phyloP scores from a whole-genome alignment of 2,113 vertebrate genomes.

The Platichthys flesus region DNA sequence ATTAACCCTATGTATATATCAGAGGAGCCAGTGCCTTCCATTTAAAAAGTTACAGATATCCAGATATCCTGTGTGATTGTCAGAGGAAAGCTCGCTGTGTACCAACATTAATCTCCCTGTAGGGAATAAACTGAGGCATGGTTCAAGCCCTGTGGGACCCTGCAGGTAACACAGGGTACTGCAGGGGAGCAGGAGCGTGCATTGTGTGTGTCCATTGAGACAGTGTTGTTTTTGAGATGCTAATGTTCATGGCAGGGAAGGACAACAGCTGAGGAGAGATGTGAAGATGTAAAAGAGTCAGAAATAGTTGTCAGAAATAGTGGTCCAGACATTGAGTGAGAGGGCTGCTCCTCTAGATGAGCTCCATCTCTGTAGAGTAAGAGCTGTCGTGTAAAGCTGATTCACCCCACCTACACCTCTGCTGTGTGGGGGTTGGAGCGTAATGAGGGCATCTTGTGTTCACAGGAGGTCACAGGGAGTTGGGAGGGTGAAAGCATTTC shows the following conservation, averaged over 20 bases:
- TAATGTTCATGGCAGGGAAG: not conserved
- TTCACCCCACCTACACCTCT: slow-evolving; percentile 59
- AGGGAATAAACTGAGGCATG: slow-evolving; percentile 5
- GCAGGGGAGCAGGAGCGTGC: not conserved
- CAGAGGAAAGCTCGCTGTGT: not conserved
- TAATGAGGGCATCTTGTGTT: slow-evolving; percentile 54
- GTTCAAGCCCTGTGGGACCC: slow-evolving; percentile 24
- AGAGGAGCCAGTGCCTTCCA: no score
- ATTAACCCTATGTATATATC: no score
- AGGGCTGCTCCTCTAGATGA: slow-evolving; percentile 8
- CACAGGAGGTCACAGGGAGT: slow-evolving; percentile 13
- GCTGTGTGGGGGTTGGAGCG: slow-evolving; percentile 44
- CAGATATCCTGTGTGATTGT: not conserved
- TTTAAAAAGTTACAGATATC: no score
- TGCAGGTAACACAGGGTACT: slow-evolving; percentile 10
- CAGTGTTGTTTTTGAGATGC: slow-evolving; percentile 21
- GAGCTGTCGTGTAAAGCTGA: slow-evolving; percentile 67
- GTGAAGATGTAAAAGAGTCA: slow-evolving; percentile 34
- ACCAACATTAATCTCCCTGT: not conserved
- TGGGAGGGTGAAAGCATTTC: slow-evolving; percentile 8
- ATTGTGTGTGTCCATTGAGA: not conserved
- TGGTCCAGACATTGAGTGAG: slow-evolving; percentile 54
- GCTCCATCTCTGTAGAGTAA: slow-evolving; percentile 35
- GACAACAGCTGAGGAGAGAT: slow-evolving; percentile 21
- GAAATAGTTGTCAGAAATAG: no score